Conservation (phyloP, 64 coral and sea anemone species). For the Stylophora pistillata region DNA sequence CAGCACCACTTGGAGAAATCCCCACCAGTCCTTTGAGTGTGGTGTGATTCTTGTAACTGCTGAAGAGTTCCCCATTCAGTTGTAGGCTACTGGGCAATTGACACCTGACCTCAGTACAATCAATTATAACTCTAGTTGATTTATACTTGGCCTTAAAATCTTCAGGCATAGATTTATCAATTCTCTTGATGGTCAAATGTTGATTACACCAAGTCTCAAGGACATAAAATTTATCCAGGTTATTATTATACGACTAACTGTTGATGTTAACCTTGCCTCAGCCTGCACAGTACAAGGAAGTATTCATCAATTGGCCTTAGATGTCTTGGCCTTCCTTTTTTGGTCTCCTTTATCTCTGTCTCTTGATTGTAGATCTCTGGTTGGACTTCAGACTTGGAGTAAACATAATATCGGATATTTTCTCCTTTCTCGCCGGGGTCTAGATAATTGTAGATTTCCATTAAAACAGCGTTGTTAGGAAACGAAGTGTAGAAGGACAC, state of each 20-base stretch:
- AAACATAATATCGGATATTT: conserved; percentile 2
- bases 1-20: too few species aligned
- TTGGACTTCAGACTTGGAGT: background rate
- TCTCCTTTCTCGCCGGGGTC: background rate
- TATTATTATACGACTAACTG: conserved; percentile 23
- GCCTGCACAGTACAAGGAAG: conserved; percentile 28
- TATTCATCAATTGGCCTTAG: conserved; percentile 8
- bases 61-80: too few species aligned
- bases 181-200: conserved; percentile 35
- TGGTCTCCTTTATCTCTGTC: background rate
- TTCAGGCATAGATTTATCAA: conserved; percentile 39
- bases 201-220: conserved; percentile 3
- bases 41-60: too few species aligned
- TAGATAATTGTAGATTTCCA: too few species aligned
- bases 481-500: too few species aligned
- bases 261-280: conserved; percentile 24
- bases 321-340: conserved; percentile 7
- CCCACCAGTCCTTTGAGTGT: too few species aligned
- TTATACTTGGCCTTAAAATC: conserved; percentile 7
- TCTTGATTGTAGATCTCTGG: background rate
- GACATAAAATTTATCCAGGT: conserved; percentile 14
- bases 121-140: conserved; percentile 10
- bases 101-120: conserved; percentile 30
- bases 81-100: conserved; percentile 6
- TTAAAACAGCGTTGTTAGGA: too few species aligned